These are phyloP conservation scores for Microplitis deprimator DNA, from an alignment of 2,888 invertebrate species.

Conservation along the genomic window DNA sequence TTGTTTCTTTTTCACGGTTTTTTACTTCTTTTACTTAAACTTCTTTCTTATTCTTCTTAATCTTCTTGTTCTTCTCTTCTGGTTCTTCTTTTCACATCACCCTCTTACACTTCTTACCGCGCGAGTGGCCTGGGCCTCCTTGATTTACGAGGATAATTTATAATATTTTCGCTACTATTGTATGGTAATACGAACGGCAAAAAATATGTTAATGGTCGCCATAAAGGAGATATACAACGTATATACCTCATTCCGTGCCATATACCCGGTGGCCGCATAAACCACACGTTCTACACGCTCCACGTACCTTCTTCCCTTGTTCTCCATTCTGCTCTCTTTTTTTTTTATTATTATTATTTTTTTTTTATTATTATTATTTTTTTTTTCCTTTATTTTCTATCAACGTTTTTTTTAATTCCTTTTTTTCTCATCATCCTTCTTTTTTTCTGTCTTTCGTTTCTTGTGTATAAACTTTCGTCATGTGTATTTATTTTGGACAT, in stretches of 20 bases:
- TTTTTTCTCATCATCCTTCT: constrained; percentile 24
- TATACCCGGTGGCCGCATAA: constrained; percentile 65
- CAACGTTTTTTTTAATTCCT: constrained; percentile 9
- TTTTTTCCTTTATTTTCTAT: constrained; percentile 13
- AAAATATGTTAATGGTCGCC: constrained; percentile 71
- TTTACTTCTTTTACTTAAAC: constrained; percentile 6
- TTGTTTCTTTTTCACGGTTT: constrained; percentile 14
- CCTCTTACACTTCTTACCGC: constrained; percentile 50
- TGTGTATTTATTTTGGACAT: background rate
- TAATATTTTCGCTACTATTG: constrained; percentile 71
- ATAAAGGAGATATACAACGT: constrained; percentile 70
- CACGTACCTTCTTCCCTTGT: constrained; percentile 37
- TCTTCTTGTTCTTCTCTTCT: constrained; percentile 29
- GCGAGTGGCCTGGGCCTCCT: constrained; percentile 50
- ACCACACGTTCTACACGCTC: constrained; percentile 51
- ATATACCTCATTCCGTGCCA: constrained; percentile 67
- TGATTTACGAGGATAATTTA: constrained; percentile 70
- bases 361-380: background rate
- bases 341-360: background rate
- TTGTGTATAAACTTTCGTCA: constrained; percentile 9
- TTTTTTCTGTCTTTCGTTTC: constrained; percentile 14
- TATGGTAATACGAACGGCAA: constrained; percentile 69
- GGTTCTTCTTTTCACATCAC: constrained; percentile 36
- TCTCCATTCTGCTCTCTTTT: constrained; percentile 25
- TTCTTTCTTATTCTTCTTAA: constrained; percentile 21